phyloP scores from a whole-genome alignment of 2,797 vertebrate genomes.

The Myotis myotis region DNA sequence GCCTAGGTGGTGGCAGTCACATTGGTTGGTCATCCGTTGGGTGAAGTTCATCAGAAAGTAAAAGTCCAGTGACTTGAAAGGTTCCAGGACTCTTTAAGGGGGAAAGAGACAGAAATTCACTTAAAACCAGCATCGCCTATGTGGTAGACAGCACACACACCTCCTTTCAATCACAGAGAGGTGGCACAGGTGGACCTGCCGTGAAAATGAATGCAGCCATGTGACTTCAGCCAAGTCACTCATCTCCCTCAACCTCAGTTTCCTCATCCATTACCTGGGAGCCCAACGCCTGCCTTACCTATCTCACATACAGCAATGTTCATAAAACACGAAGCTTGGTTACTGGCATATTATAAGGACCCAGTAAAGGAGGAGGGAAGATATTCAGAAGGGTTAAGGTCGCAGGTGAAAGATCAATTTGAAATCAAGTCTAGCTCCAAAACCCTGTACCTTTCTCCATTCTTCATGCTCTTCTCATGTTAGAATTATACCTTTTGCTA shows the following conservation, averaged over 20 bases:
- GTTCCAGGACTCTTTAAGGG: not conserved
- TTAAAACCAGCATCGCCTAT: not conserved
- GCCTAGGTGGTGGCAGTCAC: slow-evolving; percentile 31
- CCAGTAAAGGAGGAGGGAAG: not conserved
- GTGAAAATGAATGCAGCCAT: not conserved
- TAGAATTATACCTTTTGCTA: not conserved
- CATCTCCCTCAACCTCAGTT: not conserved
- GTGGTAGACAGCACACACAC: not conserved
- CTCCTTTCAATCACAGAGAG: not conserved
- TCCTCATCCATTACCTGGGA: not conserved
- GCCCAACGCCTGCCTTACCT: not conserved
- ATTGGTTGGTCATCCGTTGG: slow-evolving; percentile 23
- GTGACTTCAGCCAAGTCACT: not conserved
- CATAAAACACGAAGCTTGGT: not conserved
- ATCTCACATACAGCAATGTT: not conserved
- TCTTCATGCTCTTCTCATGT: not conserved
- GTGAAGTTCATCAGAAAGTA: slow-evolving; percentile 39
- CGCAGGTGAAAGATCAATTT: not conserved
- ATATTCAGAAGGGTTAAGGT: not conserved
- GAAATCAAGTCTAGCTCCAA: not conserved
- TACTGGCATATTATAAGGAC: not conserved
- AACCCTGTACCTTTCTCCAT: not conserved
- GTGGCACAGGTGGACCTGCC: not conserved
- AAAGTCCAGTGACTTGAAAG: not conserved
- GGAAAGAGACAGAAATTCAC: not conserved